Conservation (phyloP, 2,888 invertebrate genomes). For the Idaea dimidiata region DNA sequence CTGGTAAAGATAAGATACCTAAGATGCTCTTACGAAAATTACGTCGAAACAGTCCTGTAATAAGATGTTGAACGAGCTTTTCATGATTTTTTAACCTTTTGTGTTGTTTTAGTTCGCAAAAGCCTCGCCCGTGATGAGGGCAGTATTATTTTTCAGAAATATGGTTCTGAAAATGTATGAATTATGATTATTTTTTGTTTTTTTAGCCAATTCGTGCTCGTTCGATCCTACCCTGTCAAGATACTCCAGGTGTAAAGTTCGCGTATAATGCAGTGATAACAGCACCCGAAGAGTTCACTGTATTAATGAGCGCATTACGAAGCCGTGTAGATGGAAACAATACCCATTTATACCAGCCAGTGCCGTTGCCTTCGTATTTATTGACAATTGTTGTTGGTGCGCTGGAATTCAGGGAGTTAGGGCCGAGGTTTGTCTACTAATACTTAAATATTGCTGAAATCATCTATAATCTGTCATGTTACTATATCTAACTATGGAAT, state of each 20-base stretch:
- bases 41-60: no score
- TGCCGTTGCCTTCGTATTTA: constrained; percentile 22
- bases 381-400: constrained; percentile 36
- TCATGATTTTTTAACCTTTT: no score
- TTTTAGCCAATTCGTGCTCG: constrained; percentile 92
- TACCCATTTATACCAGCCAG: constrained; percentile 45
- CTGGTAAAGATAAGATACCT: constrained; percentile 71
- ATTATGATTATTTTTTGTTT: no score
- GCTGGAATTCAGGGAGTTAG: constrained; percentile 83
- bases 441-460: background rate
- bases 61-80: no score
- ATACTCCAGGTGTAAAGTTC: constrained; percentile 93
- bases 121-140: no score
- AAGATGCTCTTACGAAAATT: background rate
- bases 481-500: background rate
- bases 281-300: constrained; percentile 86
- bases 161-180: no score
- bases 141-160: no score
- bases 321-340: constrained; percentile 29
- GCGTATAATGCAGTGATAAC: constrained; percentile 88
- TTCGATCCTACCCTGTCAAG: constrained; percentile 95
- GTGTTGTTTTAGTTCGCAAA: no score
- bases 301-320: constrained; percentile 43
- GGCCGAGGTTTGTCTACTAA: constrained; percentile 78
- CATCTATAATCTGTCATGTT: background rate